Conservation (phyloP, 2,888 invertebrate species). For the Adela reaumurella region DNA sequence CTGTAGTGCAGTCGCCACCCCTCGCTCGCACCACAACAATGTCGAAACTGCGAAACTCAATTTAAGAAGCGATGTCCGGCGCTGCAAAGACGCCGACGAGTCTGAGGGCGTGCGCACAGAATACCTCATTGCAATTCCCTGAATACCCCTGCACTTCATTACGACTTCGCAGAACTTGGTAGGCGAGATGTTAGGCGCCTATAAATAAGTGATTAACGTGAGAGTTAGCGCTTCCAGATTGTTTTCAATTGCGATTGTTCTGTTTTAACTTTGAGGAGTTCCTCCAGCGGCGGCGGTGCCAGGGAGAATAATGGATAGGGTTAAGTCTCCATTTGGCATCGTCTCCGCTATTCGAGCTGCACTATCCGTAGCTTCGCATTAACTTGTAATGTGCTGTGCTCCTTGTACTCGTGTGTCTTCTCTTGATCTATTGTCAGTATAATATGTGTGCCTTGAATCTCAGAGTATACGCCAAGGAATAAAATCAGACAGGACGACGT, state of each 20-base stretch:
- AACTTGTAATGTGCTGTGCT: too few species aligned
- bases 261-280: neutral
- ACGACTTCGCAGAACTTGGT: neutral
- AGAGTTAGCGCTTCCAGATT: neutral
- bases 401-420: too few species aligned
- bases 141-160: neutral
- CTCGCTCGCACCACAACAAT: conserved; percentile 24
- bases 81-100: too few species aligned
- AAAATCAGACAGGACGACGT: too few species aligned
- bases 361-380: too few species aligned
- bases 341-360: neutral
- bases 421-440: too few species aligned
- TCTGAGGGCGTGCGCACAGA: neutral
- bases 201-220: neutral
- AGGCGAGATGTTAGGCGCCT: neutral
- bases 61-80: conserved; percentile 20
- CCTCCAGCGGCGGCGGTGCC: neutral
- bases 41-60: conserved; percentile 30
- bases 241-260: neutral
- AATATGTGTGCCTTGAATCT: too few species aligned
- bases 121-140: neutral
- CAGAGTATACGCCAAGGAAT: too few species aligned
- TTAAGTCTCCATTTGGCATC: neutral
- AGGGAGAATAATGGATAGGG: neutral
- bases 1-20: too few species aligned